Evolutionary conservation across 2,888 invertebrate species (phyloP).

Genomic region (Drosophila kokeensis): DNA sequence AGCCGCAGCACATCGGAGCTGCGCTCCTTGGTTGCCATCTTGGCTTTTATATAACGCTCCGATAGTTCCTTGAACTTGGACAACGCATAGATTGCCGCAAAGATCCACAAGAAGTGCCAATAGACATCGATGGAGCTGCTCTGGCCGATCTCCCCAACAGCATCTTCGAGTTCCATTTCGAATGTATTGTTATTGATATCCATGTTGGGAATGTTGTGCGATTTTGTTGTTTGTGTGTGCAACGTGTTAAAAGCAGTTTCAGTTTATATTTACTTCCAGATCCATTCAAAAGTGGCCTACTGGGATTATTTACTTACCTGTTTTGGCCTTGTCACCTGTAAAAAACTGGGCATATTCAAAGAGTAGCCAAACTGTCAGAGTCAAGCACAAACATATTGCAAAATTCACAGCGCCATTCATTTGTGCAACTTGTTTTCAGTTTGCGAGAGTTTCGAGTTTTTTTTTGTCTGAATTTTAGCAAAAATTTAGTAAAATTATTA

Average conservation of each 20-base stretch:
- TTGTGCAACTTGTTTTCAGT: not conserved
- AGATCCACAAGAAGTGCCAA: slow-evolving; percentile 72
- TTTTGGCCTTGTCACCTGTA: not conserved
- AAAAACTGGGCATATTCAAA: slow-evolving; percentile 18
- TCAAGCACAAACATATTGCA: slow-evolving; percentile 26
- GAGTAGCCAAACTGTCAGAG: slow-evolving; percentile 37
- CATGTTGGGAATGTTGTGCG: slow-evolving; percentile 17
- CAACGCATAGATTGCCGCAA: slow-evolving; percentile 71
- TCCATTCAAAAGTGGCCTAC: slow-evolving; percentile 18
- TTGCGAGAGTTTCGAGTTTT: slow-evolving; percentile 1
- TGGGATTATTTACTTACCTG: slow-evolving; percentile 35
- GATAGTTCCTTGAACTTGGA: slow-evolving; percentile 66
- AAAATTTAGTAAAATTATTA: not conserved
- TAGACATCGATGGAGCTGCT: slow-evolving; percentile 57
- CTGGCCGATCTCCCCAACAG: slow-evolving; percentile 8
- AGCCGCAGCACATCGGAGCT: slow-evolving; percentile 42
- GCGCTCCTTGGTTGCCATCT: slow-evolving; percentile 28
- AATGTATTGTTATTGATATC: slow-evolving; percentile 32
- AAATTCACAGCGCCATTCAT: slow-evolving; percentile 29
- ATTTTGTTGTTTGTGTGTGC: not conserved
- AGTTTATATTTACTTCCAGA: not conserved
- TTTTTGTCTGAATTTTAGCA: not conserved
- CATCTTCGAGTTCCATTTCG: slow-evolving; percentile 24
- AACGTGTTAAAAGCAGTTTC: not conserved
- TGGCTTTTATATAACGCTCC: slow-evolving; percentile 65